Conservation (phyloP, 2,113 vertebrate species). For the Gila orcuttii region DNA sequence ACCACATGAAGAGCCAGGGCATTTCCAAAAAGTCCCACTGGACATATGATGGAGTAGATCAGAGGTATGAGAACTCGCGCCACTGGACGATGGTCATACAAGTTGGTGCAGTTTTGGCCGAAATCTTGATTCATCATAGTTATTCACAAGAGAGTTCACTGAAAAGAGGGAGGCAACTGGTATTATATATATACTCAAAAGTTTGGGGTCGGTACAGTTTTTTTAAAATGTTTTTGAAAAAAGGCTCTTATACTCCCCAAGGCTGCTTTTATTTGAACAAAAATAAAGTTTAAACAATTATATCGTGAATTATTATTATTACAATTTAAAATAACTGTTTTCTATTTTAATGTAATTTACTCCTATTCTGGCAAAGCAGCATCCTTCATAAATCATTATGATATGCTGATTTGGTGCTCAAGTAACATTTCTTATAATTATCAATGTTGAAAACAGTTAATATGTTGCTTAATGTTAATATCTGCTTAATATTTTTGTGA, state of each 20-base stretch:
- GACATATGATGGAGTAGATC: slow-evolving; percentile 82
- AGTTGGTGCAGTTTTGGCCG: slow-evolving; percentile 66
- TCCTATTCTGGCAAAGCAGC: not conserved
- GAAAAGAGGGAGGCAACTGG: not conserved
- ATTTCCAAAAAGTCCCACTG: slow-evolving; percentile 88
- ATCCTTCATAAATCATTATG: not conserved
- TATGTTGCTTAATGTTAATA: not conserved
- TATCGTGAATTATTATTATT: not conserved
- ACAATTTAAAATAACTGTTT: not conserved
- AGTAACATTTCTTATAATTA: not conserved
- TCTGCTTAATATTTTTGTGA: not conserved
- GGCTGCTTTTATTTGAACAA: not conserved
- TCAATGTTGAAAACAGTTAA: not conserved
- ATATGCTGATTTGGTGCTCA: not conserved
- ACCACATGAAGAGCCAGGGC: slow-evolving; percentile 86
- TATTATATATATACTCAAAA: not conserved
- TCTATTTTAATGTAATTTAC: not conserved
- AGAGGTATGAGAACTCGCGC: slow-evolving; percentile 84
- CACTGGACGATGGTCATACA: slow-evolving; percentile 83
- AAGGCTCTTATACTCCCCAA: no score
- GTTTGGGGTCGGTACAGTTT: no score
- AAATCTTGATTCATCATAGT: not conserved
- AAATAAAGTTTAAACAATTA: not conserved
- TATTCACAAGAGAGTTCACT: not conserved
- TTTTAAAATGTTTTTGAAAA: no score